Conservation (phyloP, 30 jellyfish, hydroid and myxozoan genomes). For the Nemopilema nomurai region DNA sequence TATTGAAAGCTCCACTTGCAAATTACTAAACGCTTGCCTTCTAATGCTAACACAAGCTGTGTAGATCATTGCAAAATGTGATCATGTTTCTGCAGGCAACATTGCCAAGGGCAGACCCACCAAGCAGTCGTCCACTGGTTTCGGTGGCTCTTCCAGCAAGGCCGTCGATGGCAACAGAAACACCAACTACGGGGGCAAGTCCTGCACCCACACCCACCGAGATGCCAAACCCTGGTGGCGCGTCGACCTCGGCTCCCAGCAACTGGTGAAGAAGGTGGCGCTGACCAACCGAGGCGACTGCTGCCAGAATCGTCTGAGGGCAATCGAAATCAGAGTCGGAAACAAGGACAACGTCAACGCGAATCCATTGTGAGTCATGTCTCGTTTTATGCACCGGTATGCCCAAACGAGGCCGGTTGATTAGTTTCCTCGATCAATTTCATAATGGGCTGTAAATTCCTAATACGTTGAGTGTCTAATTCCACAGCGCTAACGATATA, state of each 20-base stretch:
- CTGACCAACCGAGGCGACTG: conserved; percentile 69
- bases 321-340: conserved; percentile 50
- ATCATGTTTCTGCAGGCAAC: conserved; percentile 22
- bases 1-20: too few relatives aligned
- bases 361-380: conserved; percentile 41
- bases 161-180: conserved; percentile 70
- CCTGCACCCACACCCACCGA: conserved; percentile 59
- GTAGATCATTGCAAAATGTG: not conserved
- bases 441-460: not conserved
- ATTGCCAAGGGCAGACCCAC: conserved; percentile 57
- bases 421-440: not conserved
- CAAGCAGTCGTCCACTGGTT: conserved; percentile 63
- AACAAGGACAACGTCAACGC: conserved; percentile 6
- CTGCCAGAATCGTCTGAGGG: conserved; percentile 30
- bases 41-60: not conserved
- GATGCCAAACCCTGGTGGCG: conserved; percentile 71
- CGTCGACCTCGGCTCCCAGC: conserved; percentile 44
- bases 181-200: conserved; percentile 42
- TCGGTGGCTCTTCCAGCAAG: conserved; percentile 50
- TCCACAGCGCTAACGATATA: too few relatives aligned
- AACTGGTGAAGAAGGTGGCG: conserved; percentile 32
- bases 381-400: not conserved
- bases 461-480: too few relatives aligned
- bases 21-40: too few relatives aligned
- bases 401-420: not conserved